Conservation (phyloP, 2,797 vertebrate genomes). For the Strix occidentalis region DNA sequence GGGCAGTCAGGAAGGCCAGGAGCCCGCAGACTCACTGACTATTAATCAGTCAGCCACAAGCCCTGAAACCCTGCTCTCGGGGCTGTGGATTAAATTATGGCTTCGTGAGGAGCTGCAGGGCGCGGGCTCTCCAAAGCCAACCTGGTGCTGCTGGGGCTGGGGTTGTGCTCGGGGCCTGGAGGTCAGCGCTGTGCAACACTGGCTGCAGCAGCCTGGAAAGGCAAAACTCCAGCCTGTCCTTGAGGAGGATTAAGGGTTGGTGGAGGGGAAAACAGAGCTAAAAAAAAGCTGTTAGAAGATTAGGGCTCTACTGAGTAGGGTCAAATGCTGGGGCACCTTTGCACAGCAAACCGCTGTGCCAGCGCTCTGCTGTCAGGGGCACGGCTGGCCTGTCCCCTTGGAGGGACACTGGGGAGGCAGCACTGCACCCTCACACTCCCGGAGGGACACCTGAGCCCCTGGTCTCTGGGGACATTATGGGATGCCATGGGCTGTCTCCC, state of each 20-base stretch:
- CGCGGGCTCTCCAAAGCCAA: rapidly evolving
- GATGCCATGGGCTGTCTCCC: not conserved
- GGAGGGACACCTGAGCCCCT: not conserved
- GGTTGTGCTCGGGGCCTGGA: not conserved
- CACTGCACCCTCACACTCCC: not conserved
- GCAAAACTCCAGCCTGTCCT: not conserved
- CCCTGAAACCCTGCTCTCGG: not conserved
- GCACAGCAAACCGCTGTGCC: not conserved
- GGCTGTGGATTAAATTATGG: not conserved
- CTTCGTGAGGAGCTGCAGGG: not conserved
- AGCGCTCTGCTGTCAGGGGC: rapidly evolving
- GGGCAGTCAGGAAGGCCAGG: not conserved
- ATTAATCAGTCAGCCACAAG: not conserved
- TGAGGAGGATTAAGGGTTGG: not conserved
- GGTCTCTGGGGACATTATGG: not conserved
- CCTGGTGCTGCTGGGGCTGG: not conserved
- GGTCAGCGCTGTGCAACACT: rapidly evolving
- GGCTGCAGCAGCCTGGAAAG: not conserved
- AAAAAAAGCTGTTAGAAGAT: not conserved
- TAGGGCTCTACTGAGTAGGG: not conserved
- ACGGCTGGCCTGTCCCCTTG: not conserved
- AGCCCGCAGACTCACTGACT: not conserved
- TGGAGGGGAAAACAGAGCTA: not conserved
- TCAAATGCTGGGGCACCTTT: not conserved
- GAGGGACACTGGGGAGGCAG: not conserved